phyloP scores from a whole-genome alignment of 2,113 vertebrate genomes.

The Cyprinodon variegatus region DNA sequence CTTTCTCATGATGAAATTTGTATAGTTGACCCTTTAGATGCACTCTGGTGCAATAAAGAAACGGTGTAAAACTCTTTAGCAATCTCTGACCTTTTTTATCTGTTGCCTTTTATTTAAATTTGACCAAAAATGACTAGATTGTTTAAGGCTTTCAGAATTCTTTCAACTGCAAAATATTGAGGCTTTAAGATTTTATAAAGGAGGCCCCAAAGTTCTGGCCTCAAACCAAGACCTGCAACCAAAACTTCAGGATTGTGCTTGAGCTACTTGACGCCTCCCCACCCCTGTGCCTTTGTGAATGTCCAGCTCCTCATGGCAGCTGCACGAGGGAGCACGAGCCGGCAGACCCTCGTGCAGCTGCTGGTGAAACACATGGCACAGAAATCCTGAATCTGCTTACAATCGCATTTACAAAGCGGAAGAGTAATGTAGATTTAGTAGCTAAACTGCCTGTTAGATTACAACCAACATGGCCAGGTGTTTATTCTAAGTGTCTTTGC shows the following conservation, averaged over 20 bases:
- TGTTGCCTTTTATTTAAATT: no score
- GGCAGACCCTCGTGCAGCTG: conserved; percentile 49
- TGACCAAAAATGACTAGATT: no score
- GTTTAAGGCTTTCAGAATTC: conserved; percentile 1
- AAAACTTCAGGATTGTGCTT: conserved; percentile 28
- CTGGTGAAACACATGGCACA: conserved; percentile 40
- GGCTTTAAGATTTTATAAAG: conserved; percentile 16
- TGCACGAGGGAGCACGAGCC: conserved; percentile 27
- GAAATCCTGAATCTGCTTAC: conserved; percentile 24
- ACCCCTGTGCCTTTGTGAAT: conserved; percentile 42
- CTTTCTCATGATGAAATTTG: conserved; percentile 26
- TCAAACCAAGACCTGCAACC: conserved; percentile 36
- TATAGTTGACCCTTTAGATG: conserved; percentile 28
- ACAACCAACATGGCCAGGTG: background rate
- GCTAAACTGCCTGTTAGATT: background rate
- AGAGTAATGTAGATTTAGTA: conserved; percentile 6
- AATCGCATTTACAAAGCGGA: conserved; percentile 1
- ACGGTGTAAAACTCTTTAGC: conserved; percentile 29
- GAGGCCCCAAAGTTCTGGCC: conserved; percentile 27
- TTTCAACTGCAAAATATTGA: conserved; percentile 22
- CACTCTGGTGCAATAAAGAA: conserved; percentile 26
- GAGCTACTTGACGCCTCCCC: conserved; percentile 38
- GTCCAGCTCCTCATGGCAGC: conserved; percentile 47
- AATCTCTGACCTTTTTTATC: conserved; percentile 20
- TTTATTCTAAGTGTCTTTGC: background rate